phyloP scores from a whole-genome alignment of 2,888 invertebrate genomes.

The Drosophila prolongata region DNA sequence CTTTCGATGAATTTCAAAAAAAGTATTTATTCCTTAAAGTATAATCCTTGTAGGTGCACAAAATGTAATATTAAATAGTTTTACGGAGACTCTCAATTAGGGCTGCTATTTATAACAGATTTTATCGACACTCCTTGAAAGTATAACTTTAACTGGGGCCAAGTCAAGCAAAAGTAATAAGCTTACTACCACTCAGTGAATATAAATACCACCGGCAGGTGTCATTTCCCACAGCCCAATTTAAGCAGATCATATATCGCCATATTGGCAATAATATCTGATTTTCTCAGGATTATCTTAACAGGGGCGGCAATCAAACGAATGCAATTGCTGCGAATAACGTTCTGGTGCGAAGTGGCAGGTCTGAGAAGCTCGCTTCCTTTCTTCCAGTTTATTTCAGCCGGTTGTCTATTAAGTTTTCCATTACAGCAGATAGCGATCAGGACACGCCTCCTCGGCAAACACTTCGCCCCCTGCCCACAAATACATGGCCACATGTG shows the following conservation, averaged over 20 bases:
- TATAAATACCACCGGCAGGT: constrained; percentile 22
- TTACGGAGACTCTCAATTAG: no score
- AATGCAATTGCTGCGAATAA: constrained; percentile 43
- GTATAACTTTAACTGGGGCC: not conserved
- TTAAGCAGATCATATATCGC: constrained; percentile 22
- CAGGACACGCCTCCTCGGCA: constrained; percentile 46
- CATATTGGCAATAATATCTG: constrained; percentile 14
- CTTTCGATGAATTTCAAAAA: no score
- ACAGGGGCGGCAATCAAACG: constrained; percentile 13
- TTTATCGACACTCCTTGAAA: not conserved
- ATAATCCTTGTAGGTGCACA: no score
- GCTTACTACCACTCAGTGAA: constrained; percentile 18
- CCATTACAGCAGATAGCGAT: constrained; percentile 71
- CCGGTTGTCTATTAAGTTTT: constrained; percentile 70
- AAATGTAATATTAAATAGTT: no score
- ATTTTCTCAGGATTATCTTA: constrained; percentile 28
- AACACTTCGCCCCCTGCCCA: constrained; percentile 14
- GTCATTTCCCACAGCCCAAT: constrained; percentile 32
- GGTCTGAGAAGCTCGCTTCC: not conserved
- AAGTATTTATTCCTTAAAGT: no score
- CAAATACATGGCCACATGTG: constrained; percentile 16
- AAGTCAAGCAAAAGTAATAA: constrained; percentile 13
- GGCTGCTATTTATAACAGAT: not conserved
- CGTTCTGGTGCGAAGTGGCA: not conserved
- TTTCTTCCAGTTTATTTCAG: constrained; percentile 44